Evolutionary conservation across 2,888 invertebrate genomes (phyloP).

Genomic region (Calliscelio sp.): DNA sequence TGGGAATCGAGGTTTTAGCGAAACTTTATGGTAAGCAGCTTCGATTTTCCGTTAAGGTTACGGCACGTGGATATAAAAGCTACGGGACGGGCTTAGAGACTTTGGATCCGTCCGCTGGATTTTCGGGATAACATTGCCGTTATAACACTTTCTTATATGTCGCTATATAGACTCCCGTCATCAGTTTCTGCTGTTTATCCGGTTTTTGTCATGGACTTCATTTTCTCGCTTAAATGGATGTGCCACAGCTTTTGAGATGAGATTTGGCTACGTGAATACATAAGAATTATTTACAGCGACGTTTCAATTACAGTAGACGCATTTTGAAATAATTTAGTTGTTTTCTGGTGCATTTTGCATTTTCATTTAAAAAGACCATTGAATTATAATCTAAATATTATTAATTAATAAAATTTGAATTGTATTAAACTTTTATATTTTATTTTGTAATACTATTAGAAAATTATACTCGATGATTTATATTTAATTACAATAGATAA

Average conservation of each 20-base stretch:
- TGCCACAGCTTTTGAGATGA: constrained; percentile 6
- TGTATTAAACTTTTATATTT: too few relatives aligned
- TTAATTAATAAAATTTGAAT: too few relatives aligned
- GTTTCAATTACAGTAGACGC: constrained; percentile 26
- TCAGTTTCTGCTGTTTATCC: constrained; percentile 68
- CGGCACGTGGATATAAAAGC: constrained; percentile 77
- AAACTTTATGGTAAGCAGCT: constrained; percentile 85
- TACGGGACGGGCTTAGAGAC: constrained; percentile 76
- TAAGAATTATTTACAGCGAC: constrained; percentile 11
- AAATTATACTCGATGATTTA: too few relatives aligned
- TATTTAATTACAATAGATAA: too few relatives aligned
- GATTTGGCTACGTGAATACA: constrained; percentile 17
- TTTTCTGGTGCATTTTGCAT: too few relatives aligned
- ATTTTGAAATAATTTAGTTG: not conserved
- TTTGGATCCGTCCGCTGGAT: constrained; percentile 80
- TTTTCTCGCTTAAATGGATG: constrained; percentile 54
- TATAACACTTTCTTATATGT: constrained; percentile 78
- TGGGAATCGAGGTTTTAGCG: constrained; percentile 82
- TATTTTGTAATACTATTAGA: too few relatives aligned
- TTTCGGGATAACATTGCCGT: constrained; percentile 80
- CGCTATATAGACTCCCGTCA: constrained; percentile 54
- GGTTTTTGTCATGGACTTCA: constrained; percentile 38
- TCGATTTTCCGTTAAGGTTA: constrained; percentile 85
- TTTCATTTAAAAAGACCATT: too few relatives aligned
- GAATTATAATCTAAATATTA: too few relatives aligned